Evolutionary conservation across 2,113 vertebrate genomes (phyloP).

Genomic region (Mungos mungo): DNA sequence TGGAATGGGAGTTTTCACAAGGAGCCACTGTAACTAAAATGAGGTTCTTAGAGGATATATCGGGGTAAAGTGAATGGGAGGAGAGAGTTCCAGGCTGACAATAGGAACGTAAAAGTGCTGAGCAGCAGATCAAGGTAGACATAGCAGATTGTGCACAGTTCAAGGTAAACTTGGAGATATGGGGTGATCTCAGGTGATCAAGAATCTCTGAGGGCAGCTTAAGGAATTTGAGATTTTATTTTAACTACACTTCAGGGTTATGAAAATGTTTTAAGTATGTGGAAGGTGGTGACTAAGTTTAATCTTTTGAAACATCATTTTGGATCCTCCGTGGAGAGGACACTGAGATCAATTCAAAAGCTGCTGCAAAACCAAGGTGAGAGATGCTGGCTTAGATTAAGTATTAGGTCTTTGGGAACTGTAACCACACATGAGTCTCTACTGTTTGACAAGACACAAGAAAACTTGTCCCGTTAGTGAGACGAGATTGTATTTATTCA

Average conservation of each 20-base stretch:
- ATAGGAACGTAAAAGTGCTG: not conserved
- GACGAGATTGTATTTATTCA: not conserved
- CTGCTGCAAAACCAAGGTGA: not conserved
- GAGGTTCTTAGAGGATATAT: not conserved
- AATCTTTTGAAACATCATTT: not conserved
- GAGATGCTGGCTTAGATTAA: not conserved
- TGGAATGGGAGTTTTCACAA: not conserved
- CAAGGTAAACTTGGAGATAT: not conserved
- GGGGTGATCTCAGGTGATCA: not conserved
- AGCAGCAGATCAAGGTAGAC: not conserved
- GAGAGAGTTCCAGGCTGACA: not conserved
- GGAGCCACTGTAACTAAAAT: not conserved
- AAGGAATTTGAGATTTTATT: not conserved
- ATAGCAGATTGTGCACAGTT: not conserved
- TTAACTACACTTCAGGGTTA: not conserved
- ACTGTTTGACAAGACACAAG: not conserved
- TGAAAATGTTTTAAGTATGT: not conserved
- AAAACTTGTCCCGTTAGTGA: not conserved
- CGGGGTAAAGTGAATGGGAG: fast-evolving
- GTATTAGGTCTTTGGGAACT: not conserved
- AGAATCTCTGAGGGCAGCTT: not conserved
- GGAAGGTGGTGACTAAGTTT: not conserved
- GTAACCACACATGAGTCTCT: not conserved
- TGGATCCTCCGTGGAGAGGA: not conserved
- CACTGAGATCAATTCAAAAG: not conserved